Base-by-base conservation (phyloP, 2,888 invertebrate genomes). In the Acanthoscelides obtectus region DNA sequence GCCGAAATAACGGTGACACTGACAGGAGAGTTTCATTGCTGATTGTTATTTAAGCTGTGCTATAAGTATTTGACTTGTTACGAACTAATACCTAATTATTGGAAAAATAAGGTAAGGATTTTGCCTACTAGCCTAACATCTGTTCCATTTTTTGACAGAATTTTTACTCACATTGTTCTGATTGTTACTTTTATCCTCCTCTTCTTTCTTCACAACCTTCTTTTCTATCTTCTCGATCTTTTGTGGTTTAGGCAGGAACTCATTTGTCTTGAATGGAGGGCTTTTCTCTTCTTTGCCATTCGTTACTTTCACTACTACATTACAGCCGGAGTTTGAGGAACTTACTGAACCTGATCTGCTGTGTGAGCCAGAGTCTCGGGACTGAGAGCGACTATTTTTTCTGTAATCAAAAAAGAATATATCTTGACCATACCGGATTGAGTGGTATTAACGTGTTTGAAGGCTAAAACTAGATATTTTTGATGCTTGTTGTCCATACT, bases 291-390 rank as follows among this genome's bases (percentile, higher is more conserved):
- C 69, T 64, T 45, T 71, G 21, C 12, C 64, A 68, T 19, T 67
- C 27, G 66, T 22, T 66, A 22, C 21, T 20, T 22, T 66, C 8
- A 86, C 83, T 64, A 84, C 81, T 1, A 86, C 84, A 73, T 85
- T 84, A 75, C 84, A 84, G 3, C 82, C 83, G 22, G 86, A 86
- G 77, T 84, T 85, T 19, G 83, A 82, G 20, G 85, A 86, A 73
- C 86, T 86, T 4, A 84, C 83, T 5, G 86, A 86, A 20, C 85
- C 85, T n/a, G 92, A 92, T 64, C 93, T 88, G 79, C 92, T 93
- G 86, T 93, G 93, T 74, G 93, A 93, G 72, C 93, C 80, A 27
- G 80, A 79, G 75, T 79, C 77, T 77, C 79, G 75, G 70, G 78
- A 77, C 72, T 72, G 71, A 17, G 80, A 80, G 25, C 80, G 75